Conservation (phyloP, 2,888 invertebrate genomes). For the Trachelus tabidus region DNA sequence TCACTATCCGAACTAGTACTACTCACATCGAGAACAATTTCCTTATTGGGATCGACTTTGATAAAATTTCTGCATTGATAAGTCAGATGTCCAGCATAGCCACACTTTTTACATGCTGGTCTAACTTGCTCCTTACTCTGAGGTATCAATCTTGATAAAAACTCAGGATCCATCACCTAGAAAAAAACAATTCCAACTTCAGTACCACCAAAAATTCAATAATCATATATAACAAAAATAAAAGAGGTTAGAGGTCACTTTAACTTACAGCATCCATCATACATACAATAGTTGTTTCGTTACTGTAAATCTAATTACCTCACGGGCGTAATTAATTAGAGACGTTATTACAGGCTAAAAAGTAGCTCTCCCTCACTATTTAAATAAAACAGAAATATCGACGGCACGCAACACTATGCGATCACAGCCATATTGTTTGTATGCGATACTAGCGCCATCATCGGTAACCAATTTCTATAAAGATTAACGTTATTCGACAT, state of each 20-base stretch:
- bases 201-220: background rate
- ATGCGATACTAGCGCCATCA: background rate
- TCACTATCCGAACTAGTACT: conserved; percentile 93
- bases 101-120: conserved; percentile 94
- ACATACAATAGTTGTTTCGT: background rate
- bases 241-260: background rate
- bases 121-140: conserved; percentile 81
- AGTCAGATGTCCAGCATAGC: conserved; percentile 95
- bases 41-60: conserved; percentile 93
- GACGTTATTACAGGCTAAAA: background rate
- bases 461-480: background rate
- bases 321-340: background rate
- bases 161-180: conserved; percentile 64
- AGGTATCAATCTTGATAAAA: conserved; percentile 68
- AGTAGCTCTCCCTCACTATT: background rate
- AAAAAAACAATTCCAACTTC: background rate
- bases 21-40: conserved; percentile 91
- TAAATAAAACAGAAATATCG: background rate
- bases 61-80: conserved; percentile 96
- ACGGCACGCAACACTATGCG: background rate
- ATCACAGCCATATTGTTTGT: background rate
- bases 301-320: background rate
- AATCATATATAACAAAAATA: background rate
- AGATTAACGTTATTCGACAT: background rate
- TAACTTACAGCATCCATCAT: background rate